phyloP scores from a whole-genome alignment of 2,113 vertebrate genomes.

The Lophius piscatorius region DNA sequence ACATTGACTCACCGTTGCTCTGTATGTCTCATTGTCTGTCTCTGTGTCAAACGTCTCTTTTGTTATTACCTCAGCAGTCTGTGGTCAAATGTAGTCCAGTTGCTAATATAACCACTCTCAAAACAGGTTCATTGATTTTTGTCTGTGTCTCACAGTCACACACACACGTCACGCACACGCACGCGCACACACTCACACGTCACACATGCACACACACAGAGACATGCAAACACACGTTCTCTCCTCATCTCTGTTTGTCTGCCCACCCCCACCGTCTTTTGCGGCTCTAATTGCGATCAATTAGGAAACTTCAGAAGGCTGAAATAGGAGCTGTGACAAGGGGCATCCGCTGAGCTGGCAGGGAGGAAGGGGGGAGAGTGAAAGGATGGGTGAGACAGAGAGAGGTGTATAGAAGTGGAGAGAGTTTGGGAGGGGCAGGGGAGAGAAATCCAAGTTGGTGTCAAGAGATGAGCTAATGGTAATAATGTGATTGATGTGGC shows the following conservation, averaged over 20 bases:
- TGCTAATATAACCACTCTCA: slow-evolving; percentile 53
- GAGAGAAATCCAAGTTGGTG: slow-evolving; percentile 47
- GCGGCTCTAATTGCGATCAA: slow-evolving; percentile 78
- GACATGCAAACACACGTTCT: slow-evolving; percentile 32
- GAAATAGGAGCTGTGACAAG: slow-evolving; percentile 78
- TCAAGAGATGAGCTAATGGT: slow-evolving; percentile 72
- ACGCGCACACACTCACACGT: too few relatives aligned
- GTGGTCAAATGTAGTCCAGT: slow-evolving; percentile 46
- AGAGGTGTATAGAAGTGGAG: slow-evolving; percentile 23
- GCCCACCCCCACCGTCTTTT: slow-evolving; percentile 20
- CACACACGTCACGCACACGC: slow-evolving; percentile 15
- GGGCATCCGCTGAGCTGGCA: slow-evolving; percentile 76
- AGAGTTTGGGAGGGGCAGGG: slow-evolving; percentile 25
- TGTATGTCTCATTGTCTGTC: slow-evolving; percentile 5
- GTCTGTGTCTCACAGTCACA: slow-evolving; percentile 13
- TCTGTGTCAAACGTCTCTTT: not conserved
- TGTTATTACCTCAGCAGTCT: slow-evolving; percentile 47
- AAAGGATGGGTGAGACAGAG: slow-evolving; percentile 1
- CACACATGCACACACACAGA: slow-evolving; percentile 19
- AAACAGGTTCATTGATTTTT: slow-evolving; percentile 57
- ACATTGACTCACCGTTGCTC: slow-evolving; percentile 6
- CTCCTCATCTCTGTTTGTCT: slow-evolving; percentile 38
- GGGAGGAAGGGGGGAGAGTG: slow-evolving; percentile 16
- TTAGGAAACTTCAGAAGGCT: slow-evolving; percentile 81
- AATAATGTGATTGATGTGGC: slow-evolving; percentile 71